A percentile compares a stretch with the other conserved stretches of the same genome.
phyloP scores from a whole-genome alignment of 2,797 vertebrate species.

The Erithacus rubecula region DNA sequence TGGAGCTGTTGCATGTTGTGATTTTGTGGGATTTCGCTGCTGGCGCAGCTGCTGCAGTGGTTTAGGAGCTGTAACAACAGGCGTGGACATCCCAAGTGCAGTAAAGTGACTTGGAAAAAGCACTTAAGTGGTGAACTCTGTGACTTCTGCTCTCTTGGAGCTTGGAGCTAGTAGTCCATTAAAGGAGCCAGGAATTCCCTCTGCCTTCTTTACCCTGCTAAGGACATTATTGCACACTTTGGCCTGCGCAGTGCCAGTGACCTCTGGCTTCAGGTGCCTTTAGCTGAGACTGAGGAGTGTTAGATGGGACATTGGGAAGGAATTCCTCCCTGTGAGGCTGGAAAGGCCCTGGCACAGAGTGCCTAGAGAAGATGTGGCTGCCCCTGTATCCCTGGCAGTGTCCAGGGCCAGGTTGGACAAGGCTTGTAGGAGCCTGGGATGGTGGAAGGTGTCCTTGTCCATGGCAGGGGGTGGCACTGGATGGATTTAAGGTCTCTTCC shows the following conservation, averaged over 20 bases:
- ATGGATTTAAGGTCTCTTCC: not conserved
- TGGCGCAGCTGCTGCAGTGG: not conserved
- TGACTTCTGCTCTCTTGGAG: not conserved
- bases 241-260: rapidly evolving
- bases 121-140: not conserved
- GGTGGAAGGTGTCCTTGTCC: not conserved
- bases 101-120: not conserved
- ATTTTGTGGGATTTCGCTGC: not conserved
- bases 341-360: not conserved
- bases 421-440: rapidly evolving
- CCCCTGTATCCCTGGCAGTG: not conserved
- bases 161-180: not conserved
- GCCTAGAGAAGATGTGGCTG: not conserved
- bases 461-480: not conserved
- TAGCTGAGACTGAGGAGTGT: not conserved
- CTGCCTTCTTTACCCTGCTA: not conserved
- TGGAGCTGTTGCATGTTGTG: not conserved
- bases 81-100: not conserved
- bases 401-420: rapidly evolving
- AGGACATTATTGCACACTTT: rapidly evolving
- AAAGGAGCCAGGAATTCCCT: not conserved
- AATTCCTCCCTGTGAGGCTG: not conserved
- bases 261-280: not conserved
- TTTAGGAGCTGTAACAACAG: not conserved
- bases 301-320: not conserved